These are phyloP conservation scores for Varanus salvator DNA, from an alignment of 2,113 vertebrate species.

Conservation along the genomic window DNA sequence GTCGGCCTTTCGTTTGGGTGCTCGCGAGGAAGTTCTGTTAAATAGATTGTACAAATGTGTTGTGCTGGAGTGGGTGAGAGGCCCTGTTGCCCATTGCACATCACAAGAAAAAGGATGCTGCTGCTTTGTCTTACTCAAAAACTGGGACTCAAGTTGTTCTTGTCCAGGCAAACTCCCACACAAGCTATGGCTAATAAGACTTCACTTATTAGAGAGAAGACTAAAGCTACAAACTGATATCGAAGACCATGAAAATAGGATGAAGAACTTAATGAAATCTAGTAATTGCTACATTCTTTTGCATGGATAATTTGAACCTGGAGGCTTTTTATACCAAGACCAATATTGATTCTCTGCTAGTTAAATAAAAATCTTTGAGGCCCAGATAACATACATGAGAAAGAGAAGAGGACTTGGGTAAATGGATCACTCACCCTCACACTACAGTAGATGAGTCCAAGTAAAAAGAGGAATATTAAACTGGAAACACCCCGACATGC, in stretches of 20 bases:
- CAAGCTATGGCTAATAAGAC: background rate
- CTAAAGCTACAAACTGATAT: background rate
- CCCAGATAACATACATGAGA: background rate
- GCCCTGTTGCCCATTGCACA: background rate
- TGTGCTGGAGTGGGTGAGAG: background rate
- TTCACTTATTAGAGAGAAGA: background rate
- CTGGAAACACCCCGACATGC: background rate
- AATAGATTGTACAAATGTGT: slow-evolving; percentile 9
- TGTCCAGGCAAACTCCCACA: background rate
- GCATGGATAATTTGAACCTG: background rate
- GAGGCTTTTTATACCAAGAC: background rate
- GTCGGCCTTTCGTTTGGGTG: slow-evolving; percentile 70
- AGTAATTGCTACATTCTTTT: background rate
- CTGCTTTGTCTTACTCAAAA: background rate
- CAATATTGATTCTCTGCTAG: background rate
- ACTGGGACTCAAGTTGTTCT: background rate
- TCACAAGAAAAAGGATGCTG: background rate
- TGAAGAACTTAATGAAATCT: background rate
- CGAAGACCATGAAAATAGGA: slow-evolving; percentile 25
- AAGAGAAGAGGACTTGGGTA: background rate
- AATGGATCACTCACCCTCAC: background rate
- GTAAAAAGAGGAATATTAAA: background rate
- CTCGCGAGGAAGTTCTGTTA: slow-evolving; percentile 72
- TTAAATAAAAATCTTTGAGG: background rate
- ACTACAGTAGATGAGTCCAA: too few relatives aligned